phyloP scores from a whole-genome alignment of 2,797 vertebrate species.

The Apodemus agrarius region DNA sequence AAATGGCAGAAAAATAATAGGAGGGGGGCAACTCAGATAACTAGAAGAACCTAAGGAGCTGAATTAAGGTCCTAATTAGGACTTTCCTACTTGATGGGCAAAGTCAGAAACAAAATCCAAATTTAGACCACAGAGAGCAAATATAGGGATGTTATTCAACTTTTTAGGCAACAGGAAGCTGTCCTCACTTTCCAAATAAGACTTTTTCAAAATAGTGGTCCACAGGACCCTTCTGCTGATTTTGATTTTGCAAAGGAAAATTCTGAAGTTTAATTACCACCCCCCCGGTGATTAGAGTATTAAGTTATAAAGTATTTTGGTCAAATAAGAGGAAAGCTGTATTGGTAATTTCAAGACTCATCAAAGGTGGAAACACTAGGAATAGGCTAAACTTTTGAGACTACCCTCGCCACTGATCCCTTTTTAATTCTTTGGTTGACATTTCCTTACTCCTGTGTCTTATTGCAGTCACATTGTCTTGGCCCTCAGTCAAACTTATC shows the following conservation, averaged over 20 bases:
- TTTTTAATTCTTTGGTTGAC: neutral
- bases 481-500: neutral
- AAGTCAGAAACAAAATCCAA: neutral
- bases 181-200: neutral
- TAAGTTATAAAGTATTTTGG: neutral
- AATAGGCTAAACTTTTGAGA: neutral
- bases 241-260: neutral
- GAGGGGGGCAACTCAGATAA: neutral
- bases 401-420: neutral
- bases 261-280: neutral
- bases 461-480: neutral
- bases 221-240: neutral
- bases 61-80: neutral
- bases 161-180: neutral
- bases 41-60: neutral
- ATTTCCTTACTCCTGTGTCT: no score
- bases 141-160: neutral
- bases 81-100: neutral
- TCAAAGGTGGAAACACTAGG: fast-evolving
- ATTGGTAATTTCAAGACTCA: neutral
- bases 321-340: neutral
- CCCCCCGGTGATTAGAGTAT: neutral
- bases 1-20: neutral
- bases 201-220: neutral
- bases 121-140: neutral